These are phyloP conservation scores for Melanchra persicariae DNA, from an alignment of 2,888 invertebrate genomes.

Conservation along the genomic window DNA sequence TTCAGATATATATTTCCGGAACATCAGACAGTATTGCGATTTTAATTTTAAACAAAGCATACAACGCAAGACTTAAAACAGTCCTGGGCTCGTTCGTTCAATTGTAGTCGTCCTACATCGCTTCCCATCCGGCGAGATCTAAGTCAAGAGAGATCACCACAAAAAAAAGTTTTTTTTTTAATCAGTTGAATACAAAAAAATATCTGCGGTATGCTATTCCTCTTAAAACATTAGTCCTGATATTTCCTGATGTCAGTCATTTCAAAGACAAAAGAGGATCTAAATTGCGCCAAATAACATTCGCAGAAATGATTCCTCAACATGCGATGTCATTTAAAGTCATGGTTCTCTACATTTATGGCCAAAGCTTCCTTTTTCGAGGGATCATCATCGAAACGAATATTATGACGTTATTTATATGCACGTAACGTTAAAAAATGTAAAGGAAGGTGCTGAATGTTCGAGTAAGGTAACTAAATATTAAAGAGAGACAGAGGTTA, in stretches of 20 bases:
- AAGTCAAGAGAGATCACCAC: too few species aligned
- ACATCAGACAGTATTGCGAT: background rate
- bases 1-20: background rate
- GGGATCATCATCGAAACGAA: conserved; percentile 24
- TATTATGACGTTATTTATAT: conserved; percentile 1
- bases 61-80: background rate
- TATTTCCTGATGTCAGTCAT: conserved; percentile 1
- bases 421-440: too few species aligned
- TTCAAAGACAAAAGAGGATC: conserved; percentile 19
- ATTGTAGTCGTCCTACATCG: background rate
- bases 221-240: conserved; percentile 3
- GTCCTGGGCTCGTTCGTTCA: background rate
- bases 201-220: background rate
- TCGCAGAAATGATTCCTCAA: conserved; percentile 27
- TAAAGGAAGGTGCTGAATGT: background rate
- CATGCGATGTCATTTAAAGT: conserved; percentile 56
- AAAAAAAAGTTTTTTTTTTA: background rate
- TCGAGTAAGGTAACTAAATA: background rate
- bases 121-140: too few species aligned
- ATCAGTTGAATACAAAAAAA: background rate
- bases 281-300: conserved; percentile 40
- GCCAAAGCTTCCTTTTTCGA: conserved; percentile 3
- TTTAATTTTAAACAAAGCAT: background rate
- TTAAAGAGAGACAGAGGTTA: too few species aligned
- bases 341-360: conserved; percentile 5